Conservation (phyloP, 64 coral and sea anemone genomes). For the Acropora yongei region DNA sequence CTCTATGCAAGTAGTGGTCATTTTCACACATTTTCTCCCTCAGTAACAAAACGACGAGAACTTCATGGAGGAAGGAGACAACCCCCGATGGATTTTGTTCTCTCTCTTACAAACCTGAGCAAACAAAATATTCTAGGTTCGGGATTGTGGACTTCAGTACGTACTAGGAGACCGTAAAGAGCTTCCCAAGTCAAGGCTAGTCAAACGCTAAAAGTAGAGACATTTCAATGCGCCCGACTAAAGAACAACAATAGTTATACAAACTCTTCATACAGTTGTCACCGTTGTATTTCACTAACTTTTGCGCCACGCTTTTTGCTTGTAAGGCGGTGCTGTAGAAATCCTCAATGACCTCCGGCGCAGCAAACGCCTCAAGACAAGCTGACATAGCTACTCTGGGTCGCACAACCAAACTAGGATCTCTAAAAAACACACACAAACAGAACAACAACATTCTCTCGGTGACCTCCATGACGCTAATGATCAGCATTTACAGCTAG, state of each 20-base stretch:
- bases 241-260: not conserved
- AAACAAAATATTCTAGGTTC: too few relatives aligned
- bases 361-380: constrained; percentile 82
- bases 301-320: constrained; percentile 76
- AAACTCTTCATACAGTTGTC: not conserved
- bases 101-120: too few relatives aligned
- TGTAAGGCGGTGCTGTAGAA: constrained; percentile 96
- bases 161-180: not conserved
- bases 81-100: too few relatives aligned
- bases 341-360: constrained; percentile 85
- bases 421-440: constrained; percentile 44
- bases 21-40: too few relatives aligned
- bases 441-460: not conserved
- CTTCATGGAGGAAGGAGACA: too few relatives aligned
- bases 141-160: too few relatives aligned
- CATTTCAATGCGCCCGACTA: too few relatives aligned
- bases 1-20: too few relatives aligned
- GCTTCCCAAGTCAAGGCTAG: too few relatives aligned
- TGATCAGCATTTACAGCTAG: too few relatives aligned
- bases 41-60: too few relatives aligned
- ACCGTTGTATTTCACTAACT: constrained; percentile 53
- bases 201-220: too few relatives aligned
- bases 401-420: constrained; percentile 84
- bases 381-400: constrained; percentile 86
- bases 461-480: not conserved